These are phyloP conservation scores for Calcarius lapponicus DNA, from an alignment of 2,797 vertebrate genomes.

Conservation along the genomic window DNA sequence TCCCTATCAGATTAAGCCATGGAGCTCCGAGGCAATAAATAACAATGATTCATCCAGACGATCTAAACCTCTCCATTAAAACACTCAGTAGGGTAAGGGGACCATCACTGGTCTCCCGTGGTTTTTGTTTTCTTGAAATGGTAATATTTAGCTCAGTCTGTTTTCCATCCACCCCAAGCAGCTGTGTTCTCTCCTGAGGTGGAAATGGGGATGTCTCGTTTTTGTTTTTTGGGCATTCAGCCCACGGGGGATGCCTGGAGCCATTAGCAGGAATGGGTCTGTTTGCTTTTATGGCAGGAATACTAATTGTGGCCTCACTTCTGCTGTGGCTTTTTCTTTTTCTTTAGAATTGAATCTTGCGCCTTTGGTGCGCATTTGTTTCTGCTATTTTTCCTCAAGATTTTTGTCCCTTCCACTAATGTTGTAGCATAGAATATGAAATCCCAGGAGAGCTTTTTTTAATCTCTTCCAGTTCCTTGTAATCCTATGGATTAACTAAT, in stretches of 20 bases:
- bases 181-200: background rate
- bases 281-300: constrained; percentile 2
- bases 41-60: constrained; percentile 60
- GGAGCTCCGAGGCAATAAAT: constrained; percentile 61
- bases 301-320: background rate
- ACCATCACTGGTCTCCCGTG: constrained; percentile 58
- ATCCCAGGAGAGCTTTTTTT: background rate
- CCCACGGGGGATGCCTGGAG: constrained; percentile 14
- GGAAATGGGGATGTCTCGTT: background rate
- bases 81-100: constrained; percentile 66
- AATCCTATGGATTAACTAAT: background rate
- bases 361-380: background rate
- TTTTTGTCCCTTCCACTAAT: background rate
- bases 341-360: background rate
- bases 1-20: background rate
- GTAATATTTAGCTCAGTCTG: constrained; percentile 67
- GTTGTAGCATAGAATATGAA: background rate
- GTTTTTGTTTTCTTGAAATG: constrained; percentile 75
- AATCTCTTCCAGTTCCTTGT: background rate
- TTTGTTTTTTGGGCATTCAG: background rate
- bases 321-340: background rate
- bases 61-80: constrained; percentile 74
- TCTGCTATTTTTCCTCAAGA: background rate
- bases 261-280: background rate
- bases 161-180: constrained; percentile 49